Evolutionary conservation across 2,113 vertebrate species (phyloP).

Genomic region (Sarotherodon lohbergeri): DNA sequence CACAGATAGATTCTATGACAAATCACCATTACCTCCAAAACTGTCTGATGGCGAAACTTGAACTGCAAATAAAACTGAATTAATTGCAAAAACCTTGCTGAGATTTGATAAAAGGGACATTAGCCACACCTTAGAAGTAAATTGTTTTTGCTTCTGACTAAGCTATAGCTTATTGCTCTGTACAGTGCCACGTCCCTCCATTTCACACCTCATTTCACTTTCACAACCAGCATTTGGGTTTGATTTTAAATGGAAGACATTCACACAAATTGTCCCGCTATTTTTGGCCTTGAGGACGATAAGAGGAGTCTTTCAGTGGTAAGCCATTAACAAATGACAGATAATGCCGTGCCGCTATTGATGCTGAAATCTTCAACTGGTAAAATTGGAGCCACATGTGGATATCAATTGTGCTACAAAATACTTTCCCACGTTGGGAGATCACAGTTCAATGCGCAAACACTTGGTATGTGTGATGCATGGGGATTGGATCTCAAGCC

Average conservation of each 20-base stretch:
- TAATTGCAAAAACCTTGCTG: background rate
- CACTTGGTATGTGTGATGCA: slow-evolving; percentile 47
- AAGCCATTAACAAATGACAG: slow-evolving; percentile 67
- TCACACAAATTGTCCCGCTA: slow-evolving; percentile 57
- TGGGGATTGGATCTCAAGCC: slow-evolving; percentile 34
- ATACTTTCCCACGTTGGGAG: slow-evolving; percentile 70
- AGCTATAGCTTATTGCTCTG: background rate
- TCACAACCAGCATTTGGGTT: slow-evolving; percentile 51
- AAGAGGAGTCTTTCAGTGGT: slow-evolving; percentile 55
- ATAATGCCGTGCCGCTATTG: slow-evolving; percentile 43
- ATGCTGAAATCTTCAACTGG: slow-evolving; percentile 56
- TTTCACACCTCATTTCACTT: slow-evolving; percentile 39
- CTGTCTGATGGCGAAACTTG: background rate
- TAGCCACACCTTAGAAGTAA: background rate
- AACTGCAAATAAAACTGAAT: background rate
- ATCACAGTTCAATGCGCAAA: slow-evolving; percentile 9
- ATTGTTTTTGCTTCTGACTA: background rate
- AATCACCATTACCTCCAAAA: background rate
- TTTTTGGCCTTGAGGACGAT: slow-evolving; percentile 60
- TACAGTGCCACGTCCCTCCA: background rate
- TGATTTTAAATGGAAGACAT: slow-evolving; percentile 57
- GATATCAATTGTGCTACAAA: slow-evolving; percentile 52
- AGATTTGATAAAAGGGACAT: background rate
- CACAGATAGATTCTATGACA: background rate
- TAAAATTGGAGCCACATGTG: slow-evolving; percentile 73